Evolutionary conservation across 1,140 invertebrate genomes (phyloP).

Genomic region (Linepithema humile): DNA sequence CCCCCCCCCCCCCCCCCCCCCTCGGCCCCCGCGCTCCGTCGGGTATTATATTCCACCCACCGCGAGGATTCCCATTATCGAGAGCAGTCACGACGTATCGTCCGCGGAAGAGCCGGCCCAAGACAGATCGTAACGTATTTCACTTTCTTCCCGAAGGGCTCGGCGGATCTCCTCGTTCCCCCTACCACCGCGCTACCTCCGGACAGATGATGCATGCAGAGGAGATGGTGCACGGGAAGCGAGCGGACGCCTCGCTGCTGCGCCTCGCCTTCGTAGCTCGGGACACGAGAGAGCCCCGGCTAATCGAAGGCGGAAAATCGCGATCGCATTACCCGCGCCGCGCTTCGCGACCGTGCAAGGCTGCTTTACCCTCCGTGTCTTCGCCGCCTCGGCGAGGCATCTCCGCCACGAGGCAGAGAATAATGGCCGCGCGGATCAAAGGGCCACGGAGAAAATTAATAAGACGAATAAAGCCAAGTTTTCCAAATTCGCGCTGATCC

Average conservation of each 20-base stretch:
- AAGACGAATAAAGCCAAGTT: not conserved
- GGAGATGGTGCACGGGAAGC: conserved; percentile 9
- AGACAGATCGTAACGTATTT: conserved; percentile 80
- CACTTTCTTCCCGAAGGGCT: conserved; percentile 80
- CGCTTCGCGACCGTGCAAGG: conserved; percentile 4
- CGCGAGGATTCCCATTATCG: conserved; percentile 80
- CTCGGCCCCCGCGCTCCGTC: conserved; percentile 61
- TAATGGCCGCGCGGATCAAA: not conserved
- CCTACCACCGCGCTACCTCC: not conserved
- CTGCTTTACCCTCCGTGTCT: not conserved
- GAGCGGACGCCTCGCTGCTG: not conserved
- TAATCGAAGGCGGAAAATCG: conserved; percentile 81
- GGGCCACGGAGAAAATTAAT: conserved; percentile 6
- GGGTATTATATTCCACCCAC: conserved; percentile 78
- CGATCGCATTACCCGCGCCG: conserved; percentile 65
- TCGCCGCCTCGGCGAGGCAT: not conserved
- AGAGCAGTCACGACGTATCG: conserved; percentile 81
- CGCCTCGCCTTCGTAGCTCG: conserved; percentile 32
- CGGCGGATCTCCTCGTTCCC: conserved; percentile 58
- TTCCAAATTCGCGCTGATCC: not conserved
- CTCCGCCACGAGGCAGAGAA: conserved; percentile 15
- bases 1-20: conserved; percentile 60
- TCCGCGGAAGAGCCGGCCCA: conserved; percentile 75
- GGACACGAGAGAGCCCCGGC: conserved; percentile 61
- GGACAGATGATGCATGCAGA: conserved; percentile 60